Conservation (phyloP, 2,888 invertebrate species). For the Eugnorisma glareosa region DNA sequence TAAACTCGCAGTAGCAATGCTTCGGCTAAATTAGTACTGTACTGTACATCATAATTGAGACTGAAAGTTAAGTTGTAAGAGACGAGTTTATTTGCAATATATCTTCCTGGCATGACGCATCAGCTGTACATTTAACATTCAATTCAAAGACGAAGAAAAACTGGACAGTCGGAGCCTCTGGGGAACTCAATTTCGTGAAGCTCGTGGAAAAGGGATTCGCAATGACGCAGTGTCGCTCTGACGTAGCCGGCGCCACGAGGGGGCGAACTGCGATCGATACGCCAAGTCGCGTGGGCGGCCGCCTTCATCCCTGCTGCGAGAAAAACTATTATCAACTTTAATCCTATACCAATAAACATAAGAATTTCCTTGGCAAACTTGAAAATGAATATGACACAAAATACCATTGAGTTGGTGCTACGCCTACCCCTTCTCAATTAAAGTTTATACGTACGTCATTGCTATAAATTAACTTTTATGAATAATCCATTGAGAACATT, state of each 20-base stretch:
- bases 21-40: slow-evolving; percentile 7
- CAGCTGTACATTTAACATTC: slow-evolving; percentile 23
- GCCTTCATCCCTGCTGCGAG: slow-evolving; percentile 72
- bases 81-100: background rate
- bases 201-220: slow-evolving; percentile 74
- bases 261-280: slow-evolving; percentile 87
- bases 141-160: slow-evolving; percentile 22
- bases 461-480: background rate
- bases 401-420: slow-evolving; percentile 17
- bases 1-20: slow-evolving; percentile 11
- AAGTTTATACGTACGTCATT: slow-evolving; percentile 1
- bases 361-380: slow-evolving; percentile 57
- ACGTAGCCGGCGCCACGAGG: slow-evolving; percentile 83
- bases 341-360: slow-evolving; percentile 58
- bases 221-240: slow-evolving; percentile 84
- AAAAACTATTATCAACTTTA: slow-evolving; percentile 76
- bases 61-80: background rate
- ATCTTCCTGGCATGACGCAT: slow-evolving; percentile 6
- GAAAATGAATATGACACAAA: slow-evolving; percentile 19
- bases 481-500: background rate
- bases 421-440: slow-evolving; percentile 16
- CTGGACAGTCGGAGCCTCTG: slow-evolving; percentile 60
- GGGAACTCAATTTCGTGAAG: slow-evolving; percentile 72
- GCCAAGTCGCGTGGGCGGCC: slow-evolving; percentile 80
- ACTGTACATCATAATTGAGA: background rate